Percentiles rank a stretch among this genome's conserved stretches.
Evolutionary conservation across 2,113 vertebrate genomes (phyloP).

Genomic region (Heterocephalus glaber): DNA sequence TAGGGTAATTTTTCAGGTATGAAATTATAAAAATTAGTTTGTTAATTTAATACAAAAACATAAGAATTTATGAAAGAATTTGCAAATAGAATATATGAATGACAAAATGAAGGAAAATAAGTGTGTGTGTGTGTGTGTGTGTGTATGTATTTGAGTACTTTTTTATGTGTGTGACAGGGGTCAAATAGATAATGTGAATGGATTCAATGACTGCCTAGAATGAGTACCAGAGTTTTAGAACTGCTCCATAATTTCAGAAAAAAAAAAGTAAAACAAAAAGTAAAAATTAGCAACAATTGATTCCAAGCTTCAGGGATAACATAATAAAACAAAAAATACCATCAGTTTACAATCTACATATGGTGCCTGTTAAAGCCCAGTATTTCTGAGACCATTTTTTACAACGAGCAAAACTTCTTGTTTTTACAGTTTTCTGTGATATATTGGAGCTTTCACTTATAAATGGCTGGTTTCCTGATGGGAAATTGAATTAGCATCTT

Average conservation of each 20-base stretch:
- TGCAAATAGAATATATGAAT: not conserved
- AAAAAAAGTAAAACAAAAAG: conserved; percentile 1
- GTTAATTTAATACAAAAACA: not conserved
- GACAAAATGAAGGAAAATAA: not conserved
- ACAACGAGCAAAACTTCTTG: not conserved
- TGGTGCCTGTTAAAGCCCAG: not conserved
- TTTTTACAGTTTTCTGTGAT: conserved; percentile 35
- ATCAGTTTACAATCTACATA: not conserved
- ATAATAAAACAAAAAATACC: conserved; percentile 23
- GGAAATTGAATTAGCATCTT: conserved; percentile 37
- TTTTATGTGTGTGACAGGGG: no score
- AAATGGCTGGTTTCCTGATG: conserved; percentile 39
- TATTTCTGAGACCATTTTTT: conserved; percentile 19
- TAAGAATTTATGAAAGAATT: not conserved
- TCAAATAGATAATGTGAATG: not conserved
- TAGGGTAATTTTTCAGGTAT: not conserved
- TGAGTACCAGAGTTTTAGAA: not conserved
- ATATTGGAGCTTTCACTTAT: conserved; percentile 15
- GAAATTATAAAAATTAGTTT: not conserved
- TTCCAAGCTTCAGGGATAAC: not conserved
- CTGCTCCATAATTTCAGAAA: conserved; percentile 30
- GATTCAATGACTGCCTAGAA: not conserved
- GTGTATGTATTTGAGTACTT: not conserved
- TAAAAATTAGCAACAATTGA: not conserved
- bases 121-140: not conserved